Evolutionary conservation across 2,888 invertebrate genomes (phyloP), one percentile per base, ranked within the genome.

Genomic region (Andrena dorsata): DNA sequence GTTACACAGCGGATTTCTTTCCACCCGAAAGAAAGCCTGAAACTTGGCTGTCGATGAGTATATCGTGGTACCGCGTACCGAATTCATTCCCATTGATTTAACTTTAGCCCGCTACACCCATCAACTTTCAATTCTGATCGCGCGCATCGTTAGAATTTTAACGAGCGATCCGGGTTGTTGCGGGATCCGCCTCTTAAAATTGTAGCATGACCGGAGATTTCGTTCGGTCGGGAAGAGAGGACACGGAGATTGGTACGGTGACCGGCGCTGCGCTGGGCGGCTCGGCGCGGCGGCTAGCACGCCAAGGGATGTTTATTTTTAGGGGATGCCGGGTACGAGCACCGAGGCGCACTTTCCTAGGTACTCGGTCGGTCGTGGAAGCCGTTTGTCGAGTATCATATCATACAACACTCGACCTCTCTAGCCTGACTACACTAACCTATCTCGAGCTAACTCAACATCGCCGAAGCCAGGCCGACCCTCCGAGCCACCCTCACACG

Each of bases 331-430:
- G 53, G 53, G 72, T 58, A 83, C 71, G 84, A 83, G 82, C 81
- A 82, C 80, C 74, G 83, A 76, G 56, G 23, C 70, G 82, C 84
- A 84, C 86, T 86, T 87, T 83, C 53, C 83, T 41, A 73, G 83
- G 80, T 77, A 86, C 88, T 85, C 86, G 80, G 86, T 89, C 78
- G 88, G 84, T 82, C 84, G 80, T 85, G 74, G 81, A 72, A 87
- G 87, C 82, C 88, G 88, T 89, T 89, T 88, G 88, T 84, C 86
- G 86, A 91, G 92, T 91, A 90, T 90, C 90, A 91, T 90, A 91
- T 91, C 90, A 74, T 89, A 87, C 89, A 89, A 89, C 90, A 90
- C 90, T 92, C 90, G 90, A 91, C 90, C 90, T 86, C 86, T 80
- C 88, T 78, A 65, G 72, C 83, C 81, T 71, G 84, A 65, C 80